Conservation (phyloP, 2,888 invertebrate species). For the Himalopsyche kuldschensis region DNA sequence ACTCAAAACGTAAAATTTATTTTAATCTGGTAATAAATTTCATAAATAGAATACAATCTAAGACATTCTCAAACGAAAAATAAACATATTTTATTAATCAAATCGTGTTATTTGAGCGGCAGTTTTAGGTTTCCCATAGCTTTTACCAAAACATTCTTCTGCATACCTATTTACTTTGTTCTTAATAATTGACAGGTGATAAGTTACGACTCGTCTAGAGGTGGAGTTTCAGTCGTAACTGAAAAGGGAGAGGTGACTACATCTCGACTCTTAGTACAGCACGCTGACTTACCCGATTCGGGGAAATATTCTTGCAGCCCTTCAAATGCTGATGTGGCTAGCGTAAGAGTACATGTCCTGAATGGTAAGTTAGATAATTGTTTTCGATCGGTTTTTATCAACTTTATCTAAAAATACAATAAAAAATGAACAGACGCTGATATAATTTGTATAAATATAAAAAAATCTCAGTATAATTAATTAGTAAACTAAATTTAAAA, state of each 20-base stretch:
- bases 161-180: not conserved
- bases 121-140: not conserved
- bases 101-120: too few species aligned
- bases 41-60: too few species aligned
- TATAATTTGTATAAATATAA: too few species aligned
- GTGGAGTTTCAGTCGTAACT: conserved; percentile 87
- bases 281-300: conserved; percentile 82
- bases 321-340: conserved; percentile 88
- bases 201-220: conserved; percentile 87
- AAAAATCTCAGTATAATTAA: too few species aligned
- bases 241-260: conserved; percentile 90
- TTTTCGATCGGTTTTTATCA: too few species aligned
- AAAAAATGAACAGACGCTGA: too few species aligned
- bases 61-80: too few species aligned
- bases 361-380: conserved; percentile 67
- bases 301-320: conserved; percentile 92
- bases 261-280: conserved; percentile 86
- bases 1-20: too few species aligned
- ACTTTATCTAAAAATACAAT: too few species aligned
- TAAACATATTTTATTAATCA: too few species aligned
- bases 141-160: not conserved
- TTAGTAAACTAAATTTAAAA: too few species aligned
- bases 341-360: conserved; percentile 86
- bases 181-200: conserved; percentile 65
- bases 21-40: too few species aligned